Percentiles rank a stretch among this genome's conserved stretches.
Evolutionary conservation across 2,888 invertebrate species (phyloP).

Genomic region (Nudaria mundana): DNA sequence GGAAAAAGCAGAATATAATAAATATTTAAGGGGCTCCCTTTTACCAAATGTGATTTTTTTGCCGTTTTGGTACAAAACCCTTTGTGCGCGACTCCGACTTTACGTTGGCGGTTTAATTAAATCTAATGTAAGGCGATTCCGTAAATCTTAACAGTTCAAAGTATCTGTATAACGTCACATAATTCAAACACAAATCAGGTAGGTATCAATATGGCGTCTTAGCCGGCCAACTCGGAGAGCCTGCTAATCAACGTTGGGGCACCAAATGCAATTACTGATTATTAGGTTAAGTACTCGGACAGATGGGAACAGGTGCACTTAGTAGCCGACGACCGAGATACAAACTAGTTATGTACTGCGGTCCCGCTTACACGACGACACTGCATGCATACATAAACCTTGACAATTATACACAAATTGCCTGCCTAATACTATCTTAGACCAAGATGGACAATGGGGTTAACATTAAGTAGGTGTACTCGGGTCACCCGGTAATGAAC

Average conservation of each 20-base stretch:
- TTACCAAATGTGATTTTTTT: no score
- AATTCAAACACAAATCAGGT: conserved; percentile 53
- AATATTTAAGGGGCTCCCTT: no score
- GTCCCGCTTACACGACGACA: conserved; percentile 23
- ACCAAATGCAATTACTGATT: conserved; percentile 72
- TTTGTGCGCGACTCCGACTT: no score
- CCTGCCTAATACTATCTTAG: not conserved
- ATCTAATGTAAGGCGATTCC: no score
- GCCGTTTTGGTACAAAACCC: no score
- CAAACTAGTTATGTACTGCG: conserved; percentile 63
- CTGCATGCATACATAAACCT: conserved; percentile 24
- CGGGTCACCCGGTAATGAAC: no score
- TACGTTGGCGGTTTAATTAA: no score
- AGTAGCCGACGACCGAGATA: conserved; percentile 53
- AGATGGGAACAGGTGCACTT: conserved; percentile 63
- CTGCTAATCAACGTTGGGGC: conserved; percentile 70
- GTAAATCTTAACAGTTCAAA: no score
- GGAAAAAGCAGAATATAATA: no score
- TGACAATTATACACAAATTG: conserved; percentile 10
- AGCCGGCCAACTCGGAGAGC: conserved; percentile 60
- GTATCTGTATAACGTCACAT: no score
- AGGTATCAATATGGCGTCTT: conserved; percentile 62
- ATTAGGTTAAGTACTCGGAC: conserved; percentile 76
- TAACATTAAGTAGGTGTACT: no score
- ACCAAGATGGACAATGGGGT: not conserved